phyloP scores from a whole-genome alignment of 2,888 invertebrate genomes.

The Sylvicola fuscatus region DNA sequence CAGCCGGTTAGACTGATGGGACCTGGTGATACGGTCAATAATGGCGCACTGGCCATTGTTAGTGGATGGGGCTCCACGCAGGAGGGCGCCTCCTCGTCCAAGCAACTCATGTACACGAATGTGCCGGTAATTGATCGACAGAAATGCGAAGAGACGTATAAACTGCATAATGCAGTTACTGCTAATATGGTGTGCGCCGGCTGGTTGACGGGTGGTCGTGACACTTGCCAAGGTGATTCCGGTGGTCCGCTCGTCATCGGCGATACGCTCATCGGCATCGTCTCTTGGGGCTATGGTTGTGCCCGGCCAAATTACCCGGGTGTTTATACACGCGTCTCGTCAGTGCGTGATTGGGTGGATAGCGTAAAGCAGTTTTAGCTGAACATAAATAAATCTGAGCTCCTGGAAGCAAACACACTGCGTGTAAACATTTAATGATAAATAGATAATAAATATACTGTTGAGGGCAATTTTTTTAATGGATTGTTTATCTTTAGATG shows the following conservation, averaged over 20 bases:
- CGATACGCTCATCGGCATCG: slow-evolving; percentile 1
- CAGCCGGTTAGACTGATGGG: not conserved
- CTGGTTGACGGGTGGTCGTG: not conserved
- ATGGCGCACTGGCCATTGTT: not conserved
- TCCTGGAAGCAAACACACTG: too few species aligned
- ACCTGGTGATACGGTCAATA: not conserved
- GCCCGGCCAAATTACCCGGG: slow-evolving; percentile 1
- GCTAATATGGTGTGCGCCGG: slow-evolving; percentile 4
- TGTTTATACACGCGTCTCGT: slow-evolving; percentile 1
- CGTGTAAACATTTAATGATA: too few species aligned
- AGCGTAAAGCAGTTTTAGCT: too few species aligned
- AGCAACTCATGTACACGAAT: not conserved
- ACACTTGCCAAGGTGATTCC: slow-evolving; percentile 5
- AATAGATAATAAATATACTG: too few species aligned
- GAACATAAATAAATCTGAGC: too few species aligned
- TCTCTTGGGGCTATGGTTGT: slow-evolving; percentile 3
- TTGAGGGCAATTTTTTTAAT: too few species aligned
- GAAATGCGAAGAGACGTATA: not conserved
- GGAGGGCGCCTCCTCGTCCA: not conserved
- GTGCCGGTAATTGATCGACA: not conserved
- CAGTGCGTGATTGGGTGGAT: too few species aligned
- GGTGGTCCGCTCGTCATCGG: slow-evolving; percentile 2
- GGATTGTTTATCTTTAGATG: too few species aligned
- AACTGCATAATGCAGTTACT: not conserved
- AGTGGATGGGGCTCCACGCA: not conserved